Evolutionary conservation across 1,140 invertebrate genomes (phyloP).

Genomic region (Rhyacophila brunnea): DNA sequence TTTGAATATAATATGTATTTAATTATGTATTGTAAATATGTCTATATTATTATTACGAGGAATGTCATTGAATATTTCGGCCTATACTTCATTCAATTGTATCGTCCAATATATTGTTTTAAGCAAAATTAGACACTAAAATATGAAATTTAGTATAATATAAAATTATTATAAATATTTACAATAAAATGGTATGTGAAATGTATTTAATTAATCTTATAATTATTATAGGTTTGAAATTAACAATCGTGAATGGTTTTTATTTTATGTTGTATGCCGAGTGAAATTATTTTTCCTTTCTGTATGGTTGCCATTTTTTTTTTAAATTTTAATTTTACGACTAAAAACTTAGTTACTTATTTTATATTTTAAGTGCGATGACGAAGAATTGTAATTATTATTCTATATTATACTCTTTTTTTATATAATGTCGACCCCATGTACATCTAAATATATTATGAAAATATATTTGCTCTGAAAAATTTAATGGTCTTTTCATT

Average conservation of each 20-base stretch:
- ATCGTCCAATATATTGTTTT: constrained; percentile 17
- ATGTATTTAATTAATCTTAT: constrained; percentile 9
- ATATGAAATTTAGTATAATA: constrained; percentile 5
- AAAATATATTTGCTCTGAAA: constrained; percentile 35
- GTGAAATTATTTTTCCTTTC: background rate
- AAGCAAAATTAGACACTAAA: constrained; percentile 13
- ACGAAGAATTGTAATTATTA: constrained; percentile 11
- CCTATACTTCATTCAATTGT: constrained; percentile 21
- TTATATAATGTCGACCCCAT: constrained; percentile 25
- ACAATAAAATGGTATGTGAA: constrained; percentile 10
- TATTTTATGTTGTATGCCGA: background rate
- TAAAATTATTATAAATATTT: constrained; percentile 10
- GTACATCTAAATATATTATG: constrained; percentile 33
- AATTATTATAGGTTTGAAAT: constrained; percentile 5
- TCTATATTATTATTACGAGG: background rate
- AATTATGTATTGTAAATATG: background rate
- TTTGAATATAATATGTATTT: constrained; percentile 8
- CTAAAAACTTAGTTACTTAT: background rate
- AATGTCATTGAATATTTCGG: constrained; percentile 13
- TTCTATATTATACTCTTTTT: constrained; percentile 13
- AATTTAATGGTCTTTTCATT: constrained; percentile 12
- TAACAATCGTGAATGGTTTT: constrained; percentile 2
- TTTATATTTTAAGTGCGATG: background rate
- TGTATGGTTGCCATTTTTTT: background rate
- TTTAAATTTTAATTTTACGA: constrained; percentile 1